phyloP scores from a whole-genome alignment of 2,797 vertebrate species.

The Acipenser oxyrinchus region DNA sequence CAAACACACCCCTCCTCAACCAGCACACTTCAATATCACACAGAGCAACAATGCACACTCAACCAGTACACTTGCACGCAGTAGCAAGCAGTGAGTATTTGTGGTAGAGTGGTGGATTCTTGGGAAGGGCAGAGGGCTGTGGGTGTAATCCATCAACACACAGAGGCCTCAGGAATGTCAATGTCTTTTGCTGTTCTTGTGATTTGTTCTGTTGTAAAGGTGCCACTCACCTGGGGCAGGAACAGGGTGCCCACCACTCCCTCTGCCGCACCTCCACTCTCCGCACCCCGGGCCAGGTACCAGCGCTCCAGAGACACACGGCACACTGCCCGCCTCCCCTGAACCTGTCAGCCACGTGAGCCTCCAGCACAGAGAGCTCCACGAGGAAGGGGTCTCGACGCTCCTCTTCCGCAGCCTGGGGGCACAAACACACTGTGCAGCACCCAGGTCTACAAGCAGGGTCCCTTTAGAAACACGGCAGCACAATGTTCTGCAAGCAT shows the following conservation, averaged over 20 bases:
- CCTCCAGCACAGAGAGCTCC: constrained; percentile 50
- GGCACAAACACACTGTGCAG: neutral
- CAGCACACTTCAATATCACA: too few species aligned
- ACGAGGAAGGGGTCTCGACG: constrained; percentile 44
- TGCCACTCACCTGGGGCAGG: constrained; percentile 55
- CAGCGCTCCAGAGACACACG: constrained; percentile 46
- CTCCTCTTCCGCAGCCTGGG: constrained; percentile 52
- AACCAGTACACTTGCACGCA: too few species aligned
- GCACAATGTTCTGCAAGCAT: too few species aligned
- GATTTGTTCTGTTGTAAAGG: too few species aligned
- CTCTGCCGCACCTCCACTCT: constrained; percentile 52
- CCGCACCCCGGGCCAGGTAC: constrained; percentile 55
- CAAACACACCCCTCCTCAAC: too few species aligned
- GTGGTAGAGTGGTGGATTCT: too few species aligned
- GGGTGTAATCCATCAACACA: too few species aligned
- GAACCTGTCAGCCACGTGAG: constrained; percentile 39
- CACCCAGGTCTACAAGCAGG: too few species aligned
- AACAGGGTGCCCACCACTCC: constrained; percentile 61
- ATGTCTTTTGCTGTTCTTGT: neutral
- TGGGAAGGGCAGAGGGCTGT: too few species aligned
- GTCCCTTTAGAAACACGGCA: too few species aligned
- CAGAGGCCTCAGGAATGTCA: neutral
- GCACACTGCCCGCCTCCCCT: constrained; percentile 31
- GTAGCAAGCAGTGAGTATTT: neutral
- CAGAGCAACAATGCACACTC: too few species aligned